phyloP scores from a whole-genome alignment of 1,140 invertebrate genomes.

The Geopemphigus sp. region DNA sequence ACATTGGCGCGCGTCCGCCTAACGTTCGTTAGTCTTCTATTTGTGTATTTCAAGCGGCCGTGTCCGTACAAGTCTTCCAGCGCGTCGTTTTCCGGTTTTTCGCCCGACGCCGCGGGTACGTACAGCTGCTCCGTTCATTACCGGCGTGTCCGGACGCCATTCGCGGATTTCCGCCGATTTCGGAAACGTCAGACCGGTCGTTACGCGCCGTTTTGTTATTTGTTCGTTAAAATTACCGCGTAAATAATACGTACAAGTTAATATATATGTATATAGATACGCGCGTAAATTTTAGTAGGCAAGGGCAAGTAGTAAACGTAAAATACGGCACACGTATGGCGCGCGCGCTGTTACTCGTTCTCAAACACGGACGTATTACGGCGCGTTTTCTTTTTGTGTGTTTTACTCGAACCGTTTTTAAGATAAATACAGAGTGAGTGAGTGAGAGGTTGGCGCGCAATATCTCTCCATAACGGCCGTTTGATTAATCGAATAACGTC shows the following conservation, averaged over 20 bases:
- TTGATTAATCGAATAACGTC: conserved; percentile 23
- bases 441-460: background rate
- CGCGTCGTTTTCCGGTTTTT: too few relatives aligned
- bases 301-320: background rate
- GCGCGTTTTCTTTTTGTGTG: background rate
- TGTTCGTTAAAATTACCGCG: background rate
- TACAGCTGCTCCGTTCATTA: too few relatives aligned
- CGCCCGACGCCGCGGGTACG: too few relatives aligned
- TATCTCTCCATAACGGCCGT: background rate
- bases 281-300: background rate
- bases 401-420: background rate
- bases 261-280: background rate
- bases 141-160: too few relatives aligned
- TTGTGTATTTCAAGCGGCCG: background rate
- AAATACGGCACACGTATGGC: conserved; percentile 11
- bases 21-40: background rate
- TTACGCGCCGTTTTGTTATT: background rate
- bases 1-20: background rate
- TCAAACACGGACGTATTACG: background rate
- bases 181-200: background rate
- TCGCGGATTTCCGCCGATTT: background rate
- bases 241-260: background rate
- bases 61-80: background rate
- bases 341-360: background rate
- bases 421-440: background rate